These are phyloP conservation scores for Drosophila anomelani DNA, from an alignment of 2,888 invertebrate species.

Conservation along the genomic window DNA sequence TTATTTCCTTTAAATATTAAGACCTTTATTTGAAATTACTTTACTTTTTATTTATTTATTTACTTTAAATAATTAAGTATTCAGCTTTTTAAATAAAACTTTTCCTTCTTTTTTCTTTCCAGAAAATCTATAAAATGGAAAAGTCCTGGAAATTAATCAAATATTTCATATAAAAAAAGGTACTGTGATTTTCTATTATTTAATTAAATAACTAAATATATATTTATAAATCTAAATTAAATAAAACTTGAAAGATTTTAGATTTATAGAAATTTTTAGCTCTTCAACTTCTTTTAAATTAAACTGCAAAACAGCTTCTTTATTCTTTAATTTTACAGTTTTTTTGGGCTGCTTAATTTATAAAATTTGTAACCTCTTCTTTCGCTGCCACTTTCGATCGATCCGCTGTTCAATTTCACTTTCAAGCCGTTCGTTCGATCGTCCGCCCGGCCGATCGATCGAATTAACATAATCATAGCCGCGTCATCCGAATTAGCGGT, in stretches of 20 bases:
- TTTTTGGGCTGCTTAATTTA: not conserved
- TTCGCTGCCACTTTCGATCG: conserved; percentile 36
- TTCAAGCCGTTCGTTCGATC: conserved; percentile 18
- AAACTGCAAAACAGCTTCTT: not conserved
- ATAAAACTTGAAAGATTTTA: no score
- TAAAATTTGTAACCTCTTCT: not conserved
- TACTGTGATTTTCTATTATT: not conserved
- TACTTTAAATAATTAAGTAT: no score
- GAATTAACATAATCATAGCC: conserved; percentile 39
- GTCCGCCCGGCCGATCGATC: not conserved
- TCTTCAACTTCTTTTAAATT: not conserved
- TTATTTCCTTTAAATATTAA: not conserved
- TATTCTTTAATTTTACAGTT: not conserved
- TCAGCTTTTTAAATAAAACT: no score
- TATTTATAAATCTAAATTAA: no score
- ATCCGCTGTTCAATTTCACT: conserved; percentile 38
- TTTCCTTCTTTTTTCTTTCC: no score
- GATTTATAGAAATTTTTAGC: not conserved
- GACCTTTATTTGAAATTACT: not conserved
- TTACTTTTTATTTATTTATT: no score
- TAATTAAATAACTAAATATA: no score
- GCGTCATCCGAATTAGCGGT: conserved; percentile 40
- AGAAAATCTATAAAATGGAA: no score
- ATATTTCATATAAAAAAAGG: not conserved
- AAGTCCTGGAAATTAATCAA: not conserved